Evolutionary conservation across 2,888 invertebrate genomes (phyloP), one percentile per base, ranked within the genome.

Genomic region (Crocallis elinguaria): DNA sequence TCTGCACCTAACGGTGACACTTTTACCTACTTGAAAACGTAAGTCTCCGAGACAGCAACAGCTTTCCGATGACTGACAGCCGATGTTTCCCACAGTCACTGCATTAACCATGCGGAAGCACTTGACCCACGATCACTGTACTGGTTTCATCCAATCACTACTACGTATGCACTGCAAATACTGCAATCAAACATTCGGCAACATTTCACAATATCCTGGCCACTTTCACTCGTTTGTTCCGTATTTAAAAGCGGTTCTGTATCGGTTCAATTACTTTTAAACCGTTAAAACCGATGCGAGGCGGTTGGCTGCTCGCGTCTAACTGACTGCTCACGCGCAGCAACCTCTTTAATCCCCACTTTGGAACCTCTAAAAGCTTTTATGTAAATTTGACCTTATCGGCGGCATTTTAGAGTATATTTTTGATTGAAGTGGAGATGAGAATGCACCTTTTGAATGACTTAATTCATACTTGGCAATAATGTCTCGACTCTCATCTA

Each of bases 181-280:
- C n/a, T n/a, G n/a, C n/a, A 16, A 45, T 48, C 45, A 44, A 44
- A 49, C 48, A 42, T 48, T 53, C 19, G 32, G 39, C 21, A 67
- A 69, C 75, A 76, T 63, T 72, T 69, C 69, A 76, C 73, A 74
- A 68, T 66, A 73, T 73, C 66, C 69, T 71, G 67, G 67, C 42
- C 83, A 87, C 88, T 88, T 86, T 87, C 86, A 88, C 87, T 87
- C 57, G 65, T 35, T 29, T 5, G 45, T 52, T 41, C 32, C 39
- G 48, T 33, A 39, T 53, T 21, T 57, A 50, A 67, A 72, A 76
- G 72, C 76, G 79, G 82, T 81, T 80, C 83, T 84, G 71, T 77
- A 60, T 82, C 53, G 48, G 53, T 41, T 46, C 23, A 14, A 8
- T 30, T 49, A 5, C 3, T 25, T 43, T 38, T 6, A 13, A 73